phyloP scores from a whole-genome alignment of 2,888 invertebrate species.

The Dolichopus griseipennis region DNA sequence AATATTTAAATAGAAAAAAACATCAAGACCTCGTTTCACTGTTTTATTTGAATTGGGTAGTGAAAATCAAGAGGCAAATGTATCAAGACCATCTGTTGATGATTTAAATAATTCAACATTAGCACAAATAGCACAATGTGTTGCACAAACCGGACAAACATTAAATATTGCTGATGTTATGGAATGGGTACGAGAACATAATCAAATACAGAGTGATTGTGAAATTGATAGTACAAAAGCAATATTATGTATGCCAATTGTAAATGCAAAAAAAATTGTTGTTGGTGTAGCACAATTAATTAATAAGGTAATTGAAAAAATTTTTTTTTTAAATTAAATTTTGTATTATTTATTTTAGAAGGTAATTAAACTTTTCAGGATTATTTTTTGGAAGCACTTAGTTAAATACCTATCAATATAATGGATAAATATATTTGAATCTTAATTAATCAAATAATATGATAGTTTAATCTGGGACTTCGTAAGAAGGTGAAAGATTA shows the following conservation, averaged over 20 bases:
- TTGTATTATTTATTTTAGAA: no score
- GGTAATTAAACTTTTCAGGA: no score
- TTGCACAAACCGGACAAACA: constrained; percentile 76
- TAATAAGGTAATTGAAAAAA: constrained; percentile 58
- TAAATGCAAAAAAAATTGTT: constrained; percentile 77
- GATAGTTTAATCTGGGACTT: no score
- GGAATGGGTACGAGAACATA: constrained; percentile 65
- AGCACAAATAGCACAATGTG: constrained; percentile 78
- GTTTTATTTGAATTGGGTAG: constrained; percentile 77
- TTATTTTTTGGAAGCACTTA: no score
- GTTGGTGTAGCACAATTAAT: constrained; percentile 89
- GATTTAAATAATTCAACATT: constrained; percentile 61
- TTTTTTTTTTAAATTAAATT: neutral
- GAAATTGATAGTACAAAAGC: constrained; percentile 65
- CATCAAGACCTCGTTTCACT: constrained; percentile 62
- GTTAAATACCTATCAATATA: no score
- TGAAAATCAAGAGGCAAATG: constrained; percentile 56
- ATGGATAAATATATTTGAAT: no score
- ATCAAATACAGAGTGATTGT: constrained; percentile 46
- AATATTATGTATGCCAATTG: constrained; percentile 87
- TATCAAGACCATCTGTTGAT: constrained; percentile 53
- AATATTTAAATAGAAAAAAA: constrained; percentile 32
- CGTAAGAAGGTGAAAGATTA: no score
- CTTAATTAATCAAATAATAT: no score
- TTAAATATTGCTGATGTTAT: constrained; percentile 84